These are phyloP conservation scores for Rhagoletis zephyria DNA, from an alignment of 1,140 invertebrate genomes.

Conservation along the genomic window DNA sequence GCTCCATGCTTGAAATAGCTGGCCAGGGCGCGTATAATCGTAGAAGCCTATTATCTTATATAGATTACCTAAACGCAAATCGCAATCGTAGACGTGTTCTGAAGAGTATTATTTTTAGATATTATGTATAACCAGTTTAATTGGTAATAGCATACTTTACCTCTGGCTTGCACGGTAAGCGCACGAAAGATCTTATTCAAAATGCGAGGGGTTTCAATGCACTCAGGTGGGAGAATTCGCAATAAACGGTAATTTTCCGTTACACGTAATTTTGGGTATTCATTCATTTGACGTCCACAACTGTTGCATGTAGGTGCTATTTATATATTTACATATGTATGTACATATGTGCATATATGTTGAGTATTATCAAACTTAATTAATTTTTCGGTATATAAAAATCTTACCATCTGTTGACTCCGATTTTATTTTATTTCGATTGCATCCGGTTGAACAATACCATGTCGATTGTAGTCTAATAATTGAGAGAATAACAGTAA, in stretches of 20 bases:
- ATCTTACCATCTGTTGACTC: slow-evolving; percentile 65
- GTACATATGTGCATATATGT: not conserved
- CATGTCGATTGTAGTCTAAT: slow-evolving; percentile 68
- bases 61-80: slow-evolving; percentile 61
- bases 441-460: slow-evolving; percentile 67
- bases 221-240: slow-evolving; percentile 59
- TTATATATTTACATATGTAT: not conserved
- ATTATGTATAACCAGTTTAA: not conserved
- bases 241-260: slow-evolving; percentile 63
- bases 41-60: slow-evolving; percentile 65
- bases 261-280: slow-evolving; percentile 65
- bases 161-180: slow-evolving; percentile 56
- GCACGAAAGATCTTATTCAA: slow-evolving; percentile 59
- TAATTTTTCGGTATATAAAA: not conserved
- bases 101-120: not conserved
- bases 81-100: slow-evolving; percentile 65
- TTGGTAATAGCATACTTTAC: slow-evolving; percentile 46
- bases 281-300: slow-evolving; percentile 66
- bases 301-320: slow-evolving; percentile 66
- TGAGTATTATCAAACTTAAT: not conserved
- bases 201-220: slow-evolving; percentile 59
- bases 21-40: slow-evolving; percentile 55
- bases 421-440: slow-evolving; percentile 67
- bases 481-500: not conserved
- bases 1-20: slow-evolving; percentile 67